Conservation (phyloP, 1,140 invertebrate genomes). For the Drosophila virilis region DNA sequence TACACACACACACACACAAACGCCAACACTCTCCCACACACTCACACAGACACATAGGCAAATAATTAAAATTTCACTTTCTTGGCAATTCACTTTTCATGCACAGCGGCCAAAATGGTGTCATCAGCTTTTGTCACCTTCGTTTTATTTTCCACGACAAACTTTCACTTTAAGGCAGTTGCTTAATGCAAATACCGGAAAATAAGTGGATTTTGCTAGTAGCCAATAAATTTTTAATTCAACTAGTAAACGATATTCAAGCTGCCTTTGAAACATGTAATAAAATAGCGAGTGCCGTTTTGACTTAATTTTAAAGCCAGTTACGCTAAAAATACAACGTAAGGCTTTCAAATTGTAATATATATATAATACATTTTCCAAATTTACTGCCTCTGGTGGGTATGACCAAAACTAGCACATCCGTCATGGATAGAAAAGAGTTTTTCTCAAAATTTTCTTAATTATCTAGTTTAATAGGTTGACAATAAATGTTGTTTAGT, state of each 20-base stretch:
- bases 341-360: too few species aligned
- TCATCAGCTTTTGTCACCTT: slow-evolving; percentile 63
- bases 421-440: too few species aligned
- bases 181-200: background rate
- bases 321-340: too few species aligned
- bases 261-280: too few species aligned
- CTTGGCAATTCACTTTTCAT: slow-evolving; percentile 80
- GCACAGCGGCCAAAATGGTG: slow-evolving; percentile 64
- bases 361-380: too few species aligned
- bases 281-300: background rate
- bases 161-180: slow-evolving; percentile 13
- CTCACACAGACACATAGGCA: slow-evolving; percentile 49
- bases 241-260: too few species aligned
- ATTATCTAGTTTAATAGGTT: too few species aligned
- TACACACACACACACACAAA: slow-evolving; percentile 5
- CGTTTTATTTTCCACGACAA: slow-evolving; percentile 5
- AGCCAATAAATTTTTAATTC: background rate
- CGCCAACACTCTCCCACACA: slow-evolving; percentile 3
- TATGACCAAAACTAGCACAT: too few species aligned
- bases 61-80: slow-evolving; percentile 84
- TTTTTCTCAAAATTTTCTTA: too few species aligned
- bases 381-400: too few species aligned
- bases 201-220: background rate
- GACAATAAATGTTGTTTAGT: too few species aligned
- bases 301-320: too few species aligned